Conservation (phyloP, 2,888 invertebrate species). For the Xylocampa areola region DNA sequence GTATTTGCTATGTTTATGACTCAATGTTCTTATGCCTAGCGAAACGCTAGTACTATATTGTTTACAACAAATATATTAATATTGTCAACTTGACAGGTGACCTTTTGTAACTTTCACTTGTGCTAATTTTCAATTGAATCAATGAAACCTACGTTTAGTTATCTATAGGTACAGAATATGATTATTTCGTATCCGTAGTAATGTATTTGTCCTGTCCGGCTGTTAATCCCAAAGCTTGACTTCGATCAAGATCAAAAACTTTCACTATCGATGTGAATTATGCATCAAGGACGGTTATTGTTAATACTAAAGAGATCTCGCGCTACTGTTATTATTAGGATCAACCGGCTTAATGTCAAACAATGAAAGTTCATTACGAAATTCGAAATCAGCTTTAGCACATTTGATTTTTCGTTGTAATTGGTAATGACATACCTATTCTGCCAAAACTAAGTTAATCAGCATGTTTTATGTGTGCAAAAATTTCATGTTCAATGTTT, state of each 20-base stretch:
- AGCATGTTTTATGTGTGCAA: slow-evolving; percentile 40
- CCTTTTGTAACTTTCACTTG: slow-evolving; percentile 52
- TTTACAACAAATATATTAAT: slow-evolving; percentile 43
- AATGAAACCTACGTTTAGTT: slow-evolving; percentile 16
- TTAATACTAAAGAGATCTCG: slow-evolving; percentile 41
- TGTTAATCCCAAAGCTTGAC: slow-evolving; percentile 40
- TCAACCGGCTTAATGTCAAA: slow-evolving; percentile 18
- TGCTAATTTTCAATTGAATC: slow-evolving; percentile 32
- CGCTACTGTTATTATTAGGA: slow-evolving; percentile 36
- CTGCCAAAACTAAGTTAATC: slow-evolving; percentile 2
- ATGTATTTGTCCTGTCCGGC: slow-evolving; percentile 46
- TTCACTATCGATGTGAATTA: slow-evolving; percentile 73
- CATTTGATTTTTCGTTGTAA: slow-evolving; percentile 4
- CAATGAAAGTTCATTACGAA: slow-evolving; percentile 38
- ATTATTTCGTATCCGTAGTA: slow-evolving; percentile 31
- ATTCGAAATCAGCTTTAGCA: slow-evolving; percentile 20
- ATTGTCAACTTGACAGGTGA: slow-evolving; percentile 45
- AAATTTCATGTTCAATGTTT: slow-evolving; percentile 13
- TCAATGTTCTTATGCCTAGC: slow-evolving; percentile 26
- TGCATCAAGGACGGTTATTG: slow-evolving; percentile 61
- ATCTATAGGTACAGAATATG: slow-evolving; percentile 27
- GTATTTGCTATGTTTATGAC: slow-evolving; percentile 50
- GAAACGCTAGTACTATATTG: slow-evolving; percentile 27
- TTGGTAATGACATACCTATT: slow-evolving; percentile 17
- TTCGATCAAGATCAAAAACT: slow-evolving; percentile 67